These are phyloP conservation scores for Hormiphora californensis DNA, from an alignment of 37 sponge, comb jelly and placozoan species.

Conservation along the genomic window DNA sequence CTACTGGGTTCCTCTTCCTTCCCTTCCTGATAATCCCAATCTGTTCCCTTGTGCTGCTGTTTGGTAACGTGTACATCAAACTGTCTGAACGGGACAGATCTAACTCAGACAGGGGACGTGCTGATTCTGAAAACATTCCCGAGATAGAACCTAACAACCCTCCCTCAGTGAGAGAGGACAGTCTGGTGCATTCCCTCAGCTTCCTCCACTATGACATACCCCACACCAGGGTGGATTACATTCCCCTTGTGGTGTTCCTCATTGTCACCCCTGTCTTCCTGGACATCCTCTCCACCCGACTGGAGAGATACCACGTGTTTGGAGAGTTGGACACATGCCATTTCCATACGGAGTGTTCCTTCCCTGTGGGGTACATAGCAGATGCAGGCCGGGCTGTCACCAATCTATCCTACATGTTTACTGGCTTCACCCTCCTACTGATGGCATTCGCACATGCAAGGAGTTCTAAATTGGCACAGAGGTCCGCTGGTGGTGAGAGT, in stretches of 20 bases:
- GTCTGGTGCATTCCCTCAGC: background rate
- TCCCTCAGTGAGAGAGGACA: background rate
- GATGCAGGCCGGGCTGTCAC: slow-evolving; percentile 30
- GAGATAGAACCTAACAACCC: background rate
- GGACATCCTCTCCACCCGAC: background rate
- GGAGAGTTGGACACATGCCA: slow-evolving; percentile 27
- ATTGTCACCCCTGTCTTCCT: slow-evolving; percentile 34
- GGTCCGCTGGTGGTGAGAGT: background rate
- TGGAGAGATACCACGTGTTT: slow-evolving; percentile 19
- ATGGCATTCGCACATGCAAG: slow-evolving; percentile 6
- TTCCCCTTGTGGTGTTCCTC: background rate
- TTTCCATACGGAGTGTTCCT: slow-evolving; percentile 23
- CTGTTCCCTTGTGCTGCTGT: background rate
- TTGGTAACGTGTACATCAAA: slow-evolving; percentile 17
- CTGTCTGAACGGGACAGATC: background rate
- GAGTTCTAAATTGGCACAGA: background rate
- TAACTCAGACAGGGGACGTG: background rate
- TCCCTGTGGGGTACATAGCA: slow-evolving; percentile 6
- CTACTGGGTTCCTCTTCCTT: slow-evolving; percentile 29
- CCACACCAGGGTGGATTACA: slow-evolving; percentile 46
- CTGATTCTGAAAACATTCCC: background rate
- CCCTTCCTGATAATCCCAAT: slow-evolving; percentile 25
- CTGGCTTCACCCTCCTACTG: slow-evolving; percentile 19
- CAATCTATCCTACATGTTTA: background rate
- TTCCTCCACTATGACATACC: background rate